phyloP scores from a whole-genome alignment of 2,888 invertebrate species.

The Dynastes grantii region DNA sequence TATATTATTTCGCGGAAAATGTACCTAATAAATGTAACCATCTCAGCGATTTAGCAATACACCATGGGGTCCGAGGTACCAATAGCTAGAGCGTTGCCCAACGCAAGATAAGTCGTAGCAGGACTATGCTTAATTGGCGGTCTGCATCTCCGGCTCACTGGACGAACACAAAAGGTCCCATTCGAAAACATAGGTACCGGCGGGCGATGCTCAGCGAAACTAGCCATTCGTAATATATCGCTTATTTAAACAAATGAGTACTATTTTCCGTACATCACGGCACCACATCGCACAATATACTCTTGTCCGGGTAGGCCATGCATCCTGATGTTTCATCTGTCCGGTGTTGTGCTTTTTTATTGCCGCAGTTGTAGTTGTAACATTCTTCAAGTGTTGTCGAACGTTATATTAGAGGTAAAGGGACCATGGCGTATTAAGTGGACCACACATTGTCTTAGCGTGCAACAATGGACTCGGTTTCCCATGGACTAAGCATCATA shows the following conservation, averaged over 20 bases:
- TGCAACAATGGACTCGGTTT: conserved; percentile 65
- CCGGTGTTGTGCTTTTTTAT: conserved; percentile 39
- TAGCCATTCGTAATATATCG: conserved; percentile 41
- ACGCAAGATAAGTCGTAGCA: conserved; percentile 15
- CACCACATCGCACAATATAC: conserved; percentile 34
- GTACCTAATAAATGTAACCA: conserved; percentile 3
- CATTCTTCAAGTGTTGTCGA: conserved; percentile 47
- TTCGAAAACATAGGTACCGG: conserved; percentile 25
- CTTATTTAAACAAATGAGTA: conserved; percentile 47
- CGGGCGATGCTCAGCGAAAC: conserved; percentile 9
- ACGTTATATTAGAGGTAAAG: conserved; percentile 46
- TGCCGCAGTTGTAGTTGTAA: conserved; percentile 41
- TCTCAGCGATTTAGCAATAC: conserved; percentile 26
- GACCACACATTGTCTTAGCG: conserved; percentile 65
- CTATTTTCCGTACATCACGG: conserved; percentile 39
- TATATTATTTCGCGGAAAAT: conserved; percentile 1
- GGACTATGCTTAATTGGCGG: conserved; percentile 33
- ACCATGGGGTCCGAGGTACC: conserved; percentile 23
- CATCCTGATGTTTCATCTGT: conserved; percentile 37
- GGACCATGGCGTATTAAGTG: conserved; percentile 59
- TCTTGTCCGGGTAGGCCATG: conserved; percentile 32
- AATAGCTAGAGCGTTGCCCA: conserved; percentile 32
- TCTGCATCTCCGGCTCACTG: conserved; percentile 38
- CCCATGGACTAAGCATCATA: conserved; percentile 60
- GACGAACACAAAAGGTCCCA: conserved; percentile 40